Conservation (phyloP, 2,888 invertebrate species). For the Lathronympha strigana region DNA sequence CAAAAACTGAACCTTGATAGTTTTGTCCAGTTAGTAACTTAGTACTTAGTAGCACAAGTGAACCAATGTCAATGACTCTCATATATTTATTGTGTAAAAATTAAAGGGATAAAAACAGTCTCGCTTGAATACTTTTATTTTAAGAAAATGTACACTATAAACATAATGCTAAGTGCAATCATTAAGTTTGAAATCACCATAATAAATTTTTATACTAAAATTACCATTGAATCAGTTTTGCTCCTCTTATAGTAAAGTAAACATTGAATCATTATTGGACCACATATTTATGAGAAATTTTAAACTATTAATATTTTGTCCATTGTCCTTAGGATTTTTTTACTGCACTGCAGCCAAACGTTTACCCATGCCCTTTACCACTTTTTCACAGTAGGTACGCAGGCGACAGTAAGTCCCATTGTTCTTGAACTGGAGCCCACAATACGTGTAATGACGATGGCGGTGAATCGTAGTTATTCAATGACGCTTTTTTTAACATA, state of each 20-base stretch:
- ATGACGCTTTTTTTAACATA: neutral
- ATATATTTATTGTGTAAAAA: constrained; percentile 5
- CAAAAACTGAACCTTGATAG: no score
- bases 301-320: neutral
- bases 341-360: no score
- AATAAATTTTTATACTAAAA: no score
- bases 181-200: neutral
- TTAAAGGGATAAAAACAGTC: neutral
- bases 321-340: neutral
- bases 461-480: no score
- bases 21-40: no score
- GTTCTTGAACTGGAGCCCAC: constrained; percentile 1
- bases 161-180: neutral
- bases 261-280: neutral
- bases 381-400: neutral
- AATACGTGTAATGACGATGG: constrained; percentile 2
- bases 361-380: neutral
- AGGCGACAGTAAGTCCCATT: neutral
- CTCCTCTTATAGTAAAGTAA: neutral
- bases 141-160: neutral
- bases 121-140: constrained; percentile 2
- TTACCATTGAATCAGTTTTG: neutral
- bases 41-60: no score
- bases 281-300: neutral
- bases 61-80: no score